These are phyloP conservation scores for Gallinago paraguaiae DNA, from an alignment of 2,113 vertebrate species.

Conservation along the genomic window DNA sequence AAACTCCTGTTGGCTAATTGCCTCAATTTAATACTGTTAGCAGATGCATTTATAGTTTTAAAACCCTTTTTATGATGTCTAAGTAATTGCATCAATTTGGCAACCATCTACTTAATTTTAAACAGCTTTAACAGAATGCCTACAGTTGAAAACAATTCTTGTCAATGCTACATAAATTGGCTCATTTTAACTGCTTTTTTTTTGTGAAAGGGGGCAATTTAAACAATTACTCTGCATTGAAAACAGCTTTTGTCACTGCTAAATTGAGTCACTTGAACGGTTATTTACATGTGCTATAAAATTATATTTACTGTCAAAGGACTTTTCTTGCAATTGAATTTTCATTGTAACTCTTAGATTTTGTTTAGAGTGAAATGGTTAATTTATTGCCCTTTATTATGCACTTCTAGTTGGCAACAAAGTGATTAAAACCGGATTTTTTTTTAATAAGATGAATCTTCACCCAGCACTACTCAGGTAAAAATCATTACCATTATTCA, in stretches of 20 bases:
- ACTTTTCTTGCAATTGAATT: constrained; percentile 28
- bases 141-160: constrained; percentile 64
- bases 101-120: constrained; percentile 63
- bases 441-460: neutral
- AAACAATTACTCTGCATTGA: constrained; percentile 47
- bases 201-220: constrained; percentile 42
- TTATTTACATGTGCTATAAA: constrained; percentile 63
- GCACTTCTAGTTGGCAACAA: neutral
- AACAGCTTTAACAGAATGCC: constrained; percentile 55
- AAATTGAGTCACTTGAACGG: constrained; percentile 54
- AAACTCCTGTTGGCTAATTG: constrained; percentile 48
- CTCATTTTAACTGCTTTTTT: constrained; percentile 32
- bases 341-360: neutral
- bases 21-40: constrained; percentile 51
- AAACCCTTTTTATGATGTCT: constrained; percentile 53
- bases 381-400: constrained; percentile 20
- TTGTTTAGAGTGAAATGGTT: constrained; percentile 37
- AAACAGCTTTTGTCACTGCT: constrained; percentile 63
- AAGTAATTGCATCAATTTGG: constrained; percentile 63
- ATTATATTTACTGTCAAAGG: constrained; percentile 51
- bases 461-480: neutral
- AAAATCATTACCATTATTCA: neutral
- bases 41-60: constrained; percentile 46
- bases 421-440: neutral
- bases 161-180: constrained; percentile 54